phyloP scores from a whole-genome alignment of 2,797 vertebrate genomes.

The Acestrorhynchus altus region DNA sequence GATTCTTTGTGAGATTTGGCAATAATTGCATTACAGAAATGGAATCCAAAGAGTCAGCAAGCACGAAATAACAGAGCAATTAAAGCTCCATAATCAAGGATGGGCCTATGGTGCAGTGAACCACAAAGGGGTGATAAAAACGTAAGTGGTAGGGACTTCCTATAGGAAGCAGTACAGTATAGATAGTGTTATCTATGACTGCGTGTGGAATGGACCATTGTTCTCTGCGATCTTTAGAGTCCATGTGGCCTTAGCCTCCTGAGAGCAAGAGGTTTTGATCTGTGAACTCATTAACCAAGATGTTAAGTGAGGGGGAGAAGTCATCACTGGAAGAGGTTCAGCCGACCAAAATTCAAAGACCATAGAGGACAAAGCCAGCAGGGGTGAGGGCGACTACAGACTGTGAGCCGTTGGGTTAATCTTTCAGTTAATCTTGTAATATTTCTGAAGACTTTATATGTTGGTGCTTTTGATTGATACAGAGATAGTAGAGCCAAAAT shows the following conservation, averaged over 20 bases:
- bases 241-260: constrained; percentile 21
- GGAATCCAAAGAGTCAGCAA: constrained; percentile 51
- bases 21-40: constrained; percentile 70
- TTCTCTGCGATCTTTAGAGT: constrained; percentile 41
- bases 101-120: constrained; percentile 46
- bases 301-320: constrained; percentile 64
- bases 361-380: constrained; percentile 51
- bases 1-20: constrained; percentile 65
- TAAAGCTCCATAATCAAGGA: constrained; percentile 63
- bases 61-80: constrained; percentile 57
- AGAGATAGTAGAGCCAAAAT: neutral
- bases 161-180: constrained; percentile 55
- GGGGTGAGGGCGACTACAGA: constrained; percentile 59
- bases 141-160: constrained; percentile 61
- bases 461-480: constrained; percentile 7
- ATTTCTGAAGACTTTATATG: constrained; percentile 3
- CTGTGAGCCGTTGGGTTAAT: constrained; percentile 67
- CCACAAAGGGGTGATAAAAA: constrained; percentile 58
- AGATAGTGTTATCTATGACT: constrained; percentile 56
- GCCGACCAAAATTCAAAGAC: constrained; percentile 68
- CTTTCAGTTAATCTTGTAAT: constrained; percentile 59
- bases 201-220: constrained; percentile 45
- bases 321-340: constrained; percentile 73
- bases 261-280: constrained; percentile 57
- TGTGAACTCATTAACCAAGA: constrained; percentile 60